These are phyloP conservation scores for Bathynomus jamesi DNA, from an alignment of 1,140 invertebrate species.

Conservation along the genomic window DNA sequence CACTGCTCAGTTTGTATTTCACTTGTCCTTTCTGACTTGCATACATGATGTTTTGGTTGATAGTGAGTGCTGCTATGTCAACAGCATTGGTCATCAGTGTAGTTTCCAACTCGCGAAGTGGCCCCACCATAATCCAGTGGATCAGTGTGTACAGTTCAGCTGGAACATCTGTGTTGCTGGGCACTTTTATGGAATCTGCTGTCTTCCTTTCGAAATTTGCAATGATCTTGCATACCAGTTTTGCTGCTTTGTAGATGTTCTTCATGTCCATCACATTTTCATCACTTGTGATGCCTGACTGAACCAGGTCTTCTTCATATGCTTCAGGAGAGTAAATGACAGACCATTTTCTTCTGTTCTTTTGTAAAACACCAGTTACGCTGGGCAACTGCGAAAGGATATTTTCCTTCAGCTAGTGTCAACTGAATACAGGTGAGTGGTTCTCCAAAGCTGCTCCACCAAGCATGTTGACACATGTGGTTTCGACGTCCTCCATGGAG, in stretches of 20 bases:
- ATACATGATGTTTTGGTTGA: conserved; percentile 13
- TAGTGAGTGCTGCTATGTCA: not conserved
- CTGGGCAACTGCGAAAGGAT: conserved; percentile 4
- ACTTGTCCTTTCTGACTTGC: conserved; percentile 4
- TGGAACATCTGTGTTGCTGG: not conserved
- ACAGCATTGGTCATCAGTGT: not conserved
- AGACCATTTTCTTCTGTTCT: conserved; percentile 9
- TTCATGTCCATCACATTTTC: not conserved
- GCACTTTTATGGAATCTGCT: conserved; percentile 5
- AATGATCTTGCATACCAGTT: conserved; percentile 6
- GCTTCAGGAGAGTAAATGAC: conserved; percentile 8
- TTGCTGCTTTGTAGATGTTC: conserved; percentile 9
- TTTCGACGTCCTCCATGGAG: conserved; percentile 4
- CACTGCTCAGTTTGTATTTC: conserved; percentile 5
- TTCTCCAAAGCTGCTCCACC: conserved; percentile 8
- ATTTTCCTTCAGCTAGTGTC: conserved; percentile 10
- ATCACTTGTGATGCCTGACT: not conserved
- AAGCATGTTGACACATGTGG: too few relatives aligned
- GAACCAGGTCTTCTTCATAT: not conserved
- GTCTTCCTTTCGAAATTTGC: conserved; percentile 1
- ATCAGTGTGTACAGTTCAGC: conserved; percentile 4
- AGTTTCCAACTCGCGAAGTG: not conserved
- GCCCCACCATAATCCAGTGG: conserved; percentile 6
- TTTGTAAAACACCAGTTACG: not conserved
- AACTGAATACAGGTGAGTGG: conserved; percentile 9